phyloP scores from a whole-genome alignment of 1,140 invertebrate species.

The Calycopis cecrops region DNA sequence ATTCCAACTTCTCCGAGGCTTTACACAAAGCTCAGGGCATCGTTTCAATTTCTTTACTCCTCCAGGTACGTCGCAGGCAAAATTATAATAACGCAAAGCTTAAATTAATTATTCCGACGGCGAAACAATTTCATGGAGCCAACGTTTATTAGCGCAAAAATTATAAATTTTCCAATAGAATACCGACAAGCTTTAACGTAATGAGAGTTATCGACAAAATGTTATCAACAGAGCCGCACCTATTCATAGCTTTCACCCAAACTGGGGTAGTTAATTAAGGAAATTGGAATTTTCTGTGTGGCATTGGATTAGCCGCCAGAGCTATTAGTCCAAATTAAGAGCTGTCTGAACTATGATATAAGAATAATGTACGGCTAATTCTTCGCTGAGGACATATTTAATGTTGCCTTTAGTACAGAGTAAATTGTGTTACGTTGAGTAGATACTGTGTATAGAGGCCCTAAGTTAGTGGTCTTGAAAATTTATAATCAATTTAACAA shows the following conservation, averaged over 20 bases:
- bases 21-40: constrained; percentile 92
- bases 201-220: constrained; percentile 53
- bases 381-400: background rate
- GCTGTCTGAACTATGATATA: constrained; percentile 39
- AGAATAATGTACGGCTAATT: constrained; percentile 19
- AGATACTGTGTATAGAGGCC: no score
- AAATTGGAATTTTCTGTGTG: constrained; percentile 70
- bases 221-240: constrained; percentile 61
- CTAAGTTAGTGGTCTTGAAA: no score
- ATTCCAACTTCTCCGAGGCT: constrained; percentile 93
- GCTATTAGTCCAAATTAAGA: constrained; percentile 74
- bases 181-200: constrained; percentile 39
- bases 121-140: no score
- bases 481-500: no score
- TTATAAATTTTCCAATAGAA: constrained; percentile 19
- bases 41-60: constrained; percentile 89
- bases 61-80: constrained; percentile 85
- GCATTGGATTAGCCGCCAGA: constrained; percentile 64
- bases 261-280: constrained; percentile 69
- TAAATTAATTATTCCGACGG: no score
- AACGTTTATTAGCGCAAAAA: constrained; percentile 17
- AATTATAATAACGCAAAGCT: no score
- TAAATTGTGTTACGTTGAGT: no score
- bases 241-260: constrained; percentile 55
- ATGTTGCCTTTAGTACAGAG: no score